Percentiles rank a stretch among this genome's conserved stretches.
Conservation (phyloP, 2,113 vertebrate species). For the Nycticryphes semicollaris region DNA sequence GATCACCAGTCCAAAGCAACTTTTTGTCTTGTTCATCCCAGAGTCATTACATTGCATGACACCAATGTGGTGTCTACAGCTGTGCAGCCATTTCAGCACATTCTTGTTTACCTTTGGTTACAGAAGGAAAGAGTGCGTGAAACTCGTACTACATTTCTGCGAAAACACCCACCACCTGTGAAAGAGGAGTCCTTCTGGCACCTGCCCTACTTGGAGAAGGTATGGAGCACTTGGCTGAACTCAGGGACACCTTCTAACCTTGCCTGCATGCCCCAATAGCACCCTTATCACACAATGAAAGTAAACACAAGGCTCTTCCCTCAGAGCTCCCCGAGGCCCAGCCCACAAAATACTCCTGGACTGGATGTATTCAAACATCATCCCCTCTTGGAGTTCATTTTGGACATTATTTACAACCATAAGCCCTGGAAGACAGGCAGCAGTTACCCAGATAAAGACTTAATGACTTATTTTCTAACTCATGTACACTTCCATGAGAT, state of each 20-base stretch:
- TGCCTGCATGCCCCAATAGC: accelerated
- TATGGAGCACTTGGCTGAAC: background rate
- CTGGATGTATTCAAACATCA: background rate
- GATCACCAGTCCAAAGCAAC: background rate
- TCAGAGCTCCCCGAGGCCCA: background rate
- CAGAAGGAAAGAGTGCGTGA: conserved; percentile 27
- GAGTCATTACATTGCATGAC: accelerated
- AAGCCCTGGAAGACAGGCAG: background rate
- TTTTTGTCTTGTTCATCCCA: background rate
- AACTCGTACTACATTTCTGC: conserved; percentile 79
- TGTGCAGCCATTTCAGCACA: background rate
- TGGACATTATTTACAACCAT: background rate
- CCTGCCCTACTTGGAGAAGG: conserved; percentile 77
- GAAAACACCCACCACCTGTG: conserved; percentile 55
- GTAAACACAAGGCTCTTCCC: background rate
- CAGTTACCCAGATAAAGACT: background rate
- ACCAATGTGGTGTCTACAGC: background rate
- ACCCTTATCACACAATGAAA: background rate
- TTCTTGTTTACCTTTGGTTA: background rate
- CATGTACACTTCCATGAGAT: background rate
- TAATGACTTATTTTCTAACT: background rate
- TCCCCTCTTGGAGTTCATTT: background rate
- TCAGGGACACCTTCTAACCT: background rate
- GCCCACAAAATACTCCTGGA: accelerated
- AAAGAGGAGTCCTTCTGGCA: conserved; percentile 77